A percentile compares a stretch with the other conserved stretches of the same genome.
Evolutionary conservation across 1,140 invertebrate genomes (phyloP).

Genomic region (Hermetia illucens): DNA sequence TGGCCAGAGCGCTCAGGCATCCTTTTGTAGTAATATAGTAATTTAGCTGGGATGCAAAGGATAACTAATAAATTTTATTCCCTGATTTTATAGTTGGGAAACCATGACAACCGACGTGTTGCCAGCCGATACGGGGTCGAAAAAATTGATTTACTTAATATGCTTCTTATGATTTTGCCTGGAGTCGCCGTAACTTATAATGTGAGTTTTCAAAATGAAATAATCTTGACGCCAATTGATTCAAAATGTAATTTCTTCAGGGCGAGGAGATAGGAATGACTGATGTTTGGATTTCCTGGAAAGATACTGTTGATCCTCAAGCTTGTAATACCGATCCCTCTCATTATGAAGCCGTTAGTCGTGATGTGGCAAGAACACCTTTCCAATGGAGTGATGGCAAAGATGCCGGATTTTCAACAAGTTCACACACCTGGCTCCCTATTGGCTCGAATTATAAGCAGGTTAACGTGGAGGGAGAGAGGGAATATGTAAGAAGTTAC

Average conservation of each 20-base stretch:
- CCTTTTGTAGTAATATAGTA: too few species aligned
- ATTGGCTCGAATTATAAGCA: slow-evolving; percentile 37
- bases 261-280: slow-evolving; percentile 74
- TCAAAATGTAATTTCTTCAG: slow-evolving; percentile 22
- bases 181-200: slow-evolving; percentile 63
- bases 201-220: too few species aligned
- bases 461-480: slow-evolving; percentile 36
- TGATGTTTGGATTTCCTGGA: slow-evolving; percentile 38
- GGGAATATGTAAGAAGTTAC: slow-evolving; percentile 17
- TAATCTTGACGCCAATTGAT: neutral
- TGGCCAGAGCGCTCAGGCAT: neutral
- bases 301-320: too few species aligned
- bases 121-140: slow-evolving; percentile 39
- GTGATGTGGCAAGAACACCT: slow-evolving; percentile 46
- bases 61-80: neutral
- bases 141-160: slow-evolving; percentile 47
- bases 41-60: too few species aligned
- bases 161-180: slow-evolving; percentile 50
- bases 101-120: slow-evolving; percentile 46
- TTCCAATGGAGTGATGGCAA: slow-evolving; percentile 47
- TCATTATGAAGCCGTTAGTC: slow-evolving; percentile 18
- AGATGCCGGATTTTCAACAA: slow-evolving; percentile 47
- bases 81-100: slow-evolving; percentile 41
- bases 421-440: slow-evolving; percentile 50
- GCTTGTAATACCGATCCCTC: too few species aligned